Base-by-base conservation (phyloP, 2,797 vertebrate genomes). In the Phrynocephalus guinanensis region DNA sequence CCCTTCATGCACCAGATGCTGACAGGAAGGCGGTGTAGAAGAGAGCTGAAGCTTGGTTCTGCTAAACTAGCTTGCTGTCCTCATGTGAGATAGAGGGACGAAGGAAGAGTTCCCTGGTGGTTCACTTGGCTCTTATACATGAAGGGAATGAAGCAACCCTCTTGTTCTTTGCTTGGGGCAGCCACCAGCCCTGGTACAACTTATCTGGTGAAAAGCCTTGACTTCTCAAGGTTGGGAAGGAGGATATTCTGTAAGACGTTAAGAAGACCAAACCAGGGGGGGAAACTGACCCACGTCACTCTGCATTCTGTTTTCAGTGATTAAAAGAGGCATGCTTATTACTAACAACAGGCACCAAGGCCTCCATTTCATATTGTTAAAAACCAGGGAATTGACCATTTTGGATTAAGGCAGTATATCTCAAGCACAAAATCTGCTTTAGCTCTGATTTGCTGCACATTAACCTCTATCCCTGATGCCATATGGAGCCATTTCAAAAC, bases 401-500 rank as follows among this genome's bases (percentile, higher is more conserved):
- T 87, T 71, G n/a, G 33, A 87, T 89, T 93, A 91, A 83, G 30
- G 16, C 60, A 85, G 6, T 11, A 2, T 16, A 78, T 85, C 22
- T 72, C 89, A 91, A 56, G 15, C 6, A 83, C n/a, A 92, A 90
- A 89, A 92, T 92, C 72, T 86, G 89, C 67, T 91, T 92, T 88
- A 90, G 85, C 86, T 93, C 83, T 85, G 71, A 85, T 90, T 91
- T 90, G 26, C 52, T 91, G 79, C 70, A 73, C 89, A 93, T 94
- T 89, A 90, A 86, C 71, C 66, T 82, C 18, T 11, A 83, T 30
- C 66, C 84, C 83, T 85, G 48, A 38, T 88, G 88, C 33, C 44
- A 86, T 90, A 90, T 85, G 83, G 82, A 90, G 95, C 76, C 84
- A 30, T 67, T 88, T 89, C 18, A 91, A 1, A 81, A 5, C 83